phyloP scores from a whole-genome alignment of 2,888 invertebrate genomes.

The Euclidia mi region DNA sequence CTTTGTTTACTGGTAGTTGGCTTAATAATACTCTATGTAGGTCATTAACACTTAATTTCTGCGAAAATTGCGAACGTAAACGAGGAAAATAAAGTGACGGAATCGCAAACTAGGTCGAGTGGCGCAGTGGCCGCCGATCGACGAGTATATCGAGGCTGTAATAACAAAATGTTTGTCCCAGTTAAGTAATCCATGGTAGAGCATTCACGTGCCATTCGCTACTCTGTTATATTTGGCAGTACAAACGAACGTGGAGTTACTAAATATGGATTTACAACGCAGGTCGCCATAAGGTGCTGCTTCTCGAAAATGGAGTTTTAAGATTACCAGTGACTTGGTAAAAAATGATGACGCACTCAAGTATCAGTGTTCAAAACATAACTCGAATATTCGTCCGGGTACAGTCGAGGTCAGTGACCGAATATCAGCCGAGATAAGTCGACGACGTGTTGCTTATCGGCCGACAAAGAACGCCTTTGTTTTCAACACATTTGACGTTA shows the following conservation, averaged over 20 bases:
- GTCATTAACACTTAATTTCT: conserved; percentile 84
- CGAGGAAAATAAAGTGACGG: conserved; percentile 77
- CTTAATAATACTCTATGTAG: conserved; percentile 65
- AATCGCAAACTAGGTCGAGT: conserved; percentile 76
- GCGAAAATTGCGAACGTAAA: conserved; percentile 73
- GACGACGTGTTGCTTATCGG: conserved; percentile 81
- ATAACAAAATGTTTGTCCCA: conserved; percentile 69
- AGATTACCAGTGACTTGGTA: conserved; percentile 6
- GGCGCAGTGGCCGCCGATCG: conserved; percentile 51
- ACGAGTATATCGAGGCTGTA: conserved; percentile 68
- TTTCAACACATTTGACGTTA: conserved; percentile 79
- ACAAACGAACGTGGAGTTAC: conserved; percentile 7
- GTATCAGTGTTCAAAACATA: conserved; percentile 45
- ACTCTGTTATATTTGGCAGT: conserved; percentile 41
- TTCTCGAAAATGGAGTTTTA: conserved; percentile 4
- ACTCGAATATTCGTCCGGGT: conserved; percentile 70
- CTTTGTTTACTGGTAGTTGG: conserved; percentile 44
- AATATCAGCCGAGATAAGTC: conserved; percentile 84
- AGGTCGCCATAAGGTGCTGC: conserved; percentile 6
- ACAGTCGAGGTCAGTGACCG: conserved; percentile 79
- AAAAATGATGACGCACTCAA: conserved; percentile 27
- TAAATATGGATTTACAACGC: background rate
- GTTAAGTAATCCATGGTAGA: conserved; percentile 62
- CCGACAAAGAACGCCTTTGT: conserved; percentile 85
- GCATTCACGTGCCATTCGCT: conserved; percentile 31